These are phyloP conservation scores for Drosophila nr. perissopoda DNA, from an alignment of 2,888 invertebrate species.

Conservation along the genomic window DNA sequence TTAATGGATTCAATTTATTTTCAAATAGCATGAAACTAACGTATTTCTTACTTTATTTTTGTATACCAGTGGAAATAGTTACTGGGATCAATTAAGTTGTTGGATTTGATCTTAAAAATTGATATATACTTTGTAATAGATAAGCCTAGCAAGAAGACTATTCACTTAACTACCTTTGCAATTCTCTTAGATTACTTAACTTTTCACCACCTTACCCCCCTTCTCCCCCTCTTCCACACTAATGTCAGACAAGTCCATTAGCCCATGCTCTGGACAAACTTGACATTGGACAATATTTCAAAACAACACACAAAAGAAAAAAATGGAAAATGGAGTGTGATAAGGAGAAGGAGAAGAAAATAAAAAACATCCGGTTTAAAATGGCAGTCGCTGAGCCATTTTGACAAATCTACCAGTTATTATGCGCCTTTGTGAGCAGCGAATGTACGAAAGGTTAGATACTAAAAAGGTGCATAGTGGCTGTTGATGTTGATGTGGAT, in stretches of 20 bases:
- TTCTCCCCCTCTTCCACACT: too few relatives aligned
- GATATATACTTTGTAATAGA: neutral
- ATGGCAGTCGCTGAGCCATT: conserved; percentile 69
- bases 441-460: conserved; percentile 41
- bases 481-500: conserved; percentile 48
- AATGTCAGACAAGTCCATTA: conserved; percentile 43
- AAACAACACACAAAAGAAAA: conserved; percentile 12
- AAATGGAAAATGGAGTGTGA: neutral
- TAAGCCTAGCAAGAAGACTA: neutral
- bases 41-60: neutral
- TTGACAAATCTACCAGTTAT: conserved; percentile 76
- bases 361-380: conserved; percentile 74
- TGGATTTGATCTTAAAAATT: neutral
- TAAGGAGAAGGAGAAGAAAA: conserved; percentile 11
- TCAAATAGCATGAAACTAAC: neutral
- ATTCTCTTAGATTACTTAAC: conserved; percentile 5
- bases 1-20: neutral
- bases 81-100: neutral
- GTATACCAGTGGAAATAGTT: neutral
- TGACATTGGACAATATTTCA: conserved; percentile 41
- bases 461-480: conserved; percentile 70
- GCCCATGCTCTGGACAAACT: conserved; percentile 24
- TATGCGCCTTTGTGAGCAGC: conserved; percentile 61
- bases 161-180: neutral
- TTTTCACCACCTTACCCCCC: neutral